Conservation (phyloP, 2,113 vertebrate species). For the Heteronetta atricapilla region DNA sequence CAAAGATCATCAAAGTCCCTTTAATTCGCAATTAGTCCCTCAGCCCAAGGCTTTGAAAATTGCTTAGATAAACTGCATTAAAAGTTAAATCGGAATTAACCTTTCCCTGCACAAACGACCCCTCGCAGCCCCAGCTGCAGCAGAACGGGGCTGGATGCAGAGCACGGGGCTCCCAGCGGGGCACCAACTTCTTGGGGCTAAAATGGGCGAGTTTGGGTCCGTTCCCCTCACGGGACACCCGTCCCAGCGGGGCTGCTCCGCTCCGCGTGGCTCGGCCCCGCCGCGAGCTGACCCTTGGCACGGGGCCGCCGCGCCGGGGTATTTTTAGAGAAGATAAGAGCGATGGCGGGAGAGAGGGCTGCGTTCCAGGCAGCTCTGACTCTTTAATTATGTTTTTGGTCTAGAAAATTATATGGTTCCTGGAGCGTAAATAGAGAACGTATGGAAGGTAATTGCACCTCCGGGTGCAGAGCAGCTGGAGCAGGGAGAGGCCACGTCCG, state of each 20-base stretch:
- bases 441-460: slow-evolving; percentile 52
- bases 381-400: slow-evolving; percentile 45
- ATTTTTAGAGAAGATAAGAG: slow-evolving; percentile 42
- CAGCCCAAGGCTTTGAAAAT: slow-evolving; percentile 21
- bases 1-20: background rate
- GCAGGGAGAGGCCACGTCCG: background rate
- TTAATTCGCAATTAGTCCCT: slow-evolving; percentile 40
- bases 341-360: background rate
- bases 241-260: background rate
- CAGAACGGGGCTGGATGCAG: background rate
- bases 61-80: background rate
- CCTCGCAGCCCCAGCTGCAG: background rate
- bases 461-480: background rate
- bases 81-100: slow-evolving; percentile 36
- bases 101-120: background rate
- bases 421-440: background rate
- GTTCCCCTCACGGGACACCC: accelerated
- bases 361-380: background rate
- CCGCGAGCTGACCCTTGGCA: background rate
- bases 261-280: background rate
- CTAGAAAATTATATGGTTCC: slow-evolving; percentile 19
- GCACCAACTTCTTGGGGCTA: background rate
- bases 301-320: accelerated
- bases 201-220: background rate
- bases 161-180: accelerated